Base-by-base conservation (phyloP, 2,113 vertebrate genomes). In the Penelope pileata region DNA sequence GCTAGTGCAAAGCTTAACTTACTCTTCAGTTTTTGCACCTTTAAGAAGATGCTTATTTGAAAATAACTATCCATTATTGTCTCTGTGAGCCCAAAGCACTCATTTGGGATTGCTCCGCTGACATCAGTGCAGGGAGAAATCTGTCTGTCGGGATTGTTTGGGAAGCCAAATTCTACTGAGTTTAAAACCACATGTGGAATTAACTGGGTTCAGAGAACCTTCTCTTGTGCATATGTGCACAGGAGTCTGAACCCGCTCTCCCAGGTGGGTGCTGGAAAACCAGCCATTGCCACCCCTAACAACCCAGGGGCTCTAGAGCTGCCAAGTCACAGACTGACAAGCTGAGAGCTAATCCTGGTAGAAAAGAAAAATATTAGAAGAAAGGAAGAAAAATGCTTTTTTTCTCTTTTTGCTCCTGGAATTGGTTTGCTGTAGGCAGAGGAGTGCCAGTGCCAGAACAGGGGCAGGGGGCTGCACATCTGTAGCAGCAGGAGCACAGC, bases 311-410 rank as follows among this genome's bases (percentile, higher is more conserved):
- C 58, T 59, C 62, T 64, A 40, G 62, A 87, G 66, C 56, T 85
- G 38, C 9, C 60, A 77, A 16, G 64, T 58, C 64, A 73, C 36
- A 73, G 62, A 8, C 56, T 63, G 29, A 75, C 29, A 77, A 89
- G 21, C 4, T 59, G 27, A 29, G 32, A 40, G 13, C n/a, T 42
- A 64, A 9, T 30, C 9, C 23, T 0, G 1, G 3, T 0, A 1
- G 2, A 0, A 4, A 14, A 34, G 14, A 79, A 53, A 14, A 29
- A 48, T 13, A n/a, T 19, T 19, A 14, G 42, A 10, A 18, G 24
- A 16, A 32, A 0, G 4, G 4, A 8, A 16, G 23, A 40, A 34
- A 16, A 27, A 18, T 38, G 5, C 18, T 1, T 23, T 58, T 75
- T n/a, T 66, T 1, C 32, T 36, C 36, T 72, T 40, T 54, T 29